A percentile compares a stretch with the other conserved stretches of the same genome.
Evolutionary conservation across 2,113 vertebrate genomes (phyloP).

Genomic region (Mirounga angustirostris): DNA sequence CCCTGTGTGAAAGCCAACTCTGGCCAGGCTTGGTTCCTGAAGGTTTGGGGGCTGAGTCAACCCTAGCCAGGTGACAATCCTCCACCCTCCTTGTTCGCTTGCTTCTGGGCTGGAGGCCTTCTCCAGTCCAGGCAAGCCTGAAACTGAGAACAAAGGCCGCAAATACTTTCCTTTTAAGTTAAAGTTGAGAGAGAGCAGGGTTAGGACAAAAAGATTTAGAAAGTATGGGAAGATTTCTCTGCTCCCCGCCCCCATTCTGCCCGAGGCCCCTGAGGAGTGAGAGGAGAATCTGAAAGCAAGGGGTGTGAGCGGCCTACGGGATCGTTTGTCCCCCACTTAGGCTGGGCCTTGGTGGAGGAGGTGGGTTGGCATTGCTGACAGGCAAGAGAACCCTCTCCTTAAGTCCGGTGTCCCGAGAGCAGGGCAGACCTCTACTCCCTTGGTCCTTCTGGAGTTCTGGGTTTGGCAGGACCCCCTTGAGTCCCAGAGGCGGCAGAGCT

Average conservation of each 20-base stretch:
- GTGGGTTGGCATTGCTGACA: too few relatives aligned
- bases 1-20: not conserved
- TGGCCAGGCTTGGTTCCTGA: not conserved
- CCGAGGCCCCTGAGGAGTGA: not conserved
- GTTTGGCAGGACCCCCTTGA: not conserved
- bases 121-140: slow-evolving; percentile 45
- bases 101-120: not conserved
- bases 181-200: not conserved
- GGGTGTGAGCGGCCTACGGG: not conserved
- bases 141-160: not conserved
- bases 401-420: not conserved
- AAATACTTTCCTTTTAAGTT: not conserved
- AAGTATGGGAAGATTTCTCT: not conserved
- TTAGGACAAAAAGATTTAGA: not conserved
- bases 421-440: not conserved
- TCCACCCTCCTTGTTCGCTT: accelerated
- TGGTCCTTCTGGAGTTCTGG: not conserved
- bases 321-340: not conserved
- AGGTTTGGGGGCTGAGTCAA: not conserved
- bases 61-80: accelerated
- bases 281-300: not conserved
- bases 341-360: not conserved
- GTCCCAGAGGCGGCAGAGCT: not conserved
- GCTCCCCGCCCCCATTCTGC: too few relatives aligned
- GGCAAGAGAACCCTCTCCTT: not conserved